Evolutionary conservation across 2,888 invertebrate species (phyloP), one percentile per base, ranked within the genome.

Genomic region (Adineta ricciae): DNA sequence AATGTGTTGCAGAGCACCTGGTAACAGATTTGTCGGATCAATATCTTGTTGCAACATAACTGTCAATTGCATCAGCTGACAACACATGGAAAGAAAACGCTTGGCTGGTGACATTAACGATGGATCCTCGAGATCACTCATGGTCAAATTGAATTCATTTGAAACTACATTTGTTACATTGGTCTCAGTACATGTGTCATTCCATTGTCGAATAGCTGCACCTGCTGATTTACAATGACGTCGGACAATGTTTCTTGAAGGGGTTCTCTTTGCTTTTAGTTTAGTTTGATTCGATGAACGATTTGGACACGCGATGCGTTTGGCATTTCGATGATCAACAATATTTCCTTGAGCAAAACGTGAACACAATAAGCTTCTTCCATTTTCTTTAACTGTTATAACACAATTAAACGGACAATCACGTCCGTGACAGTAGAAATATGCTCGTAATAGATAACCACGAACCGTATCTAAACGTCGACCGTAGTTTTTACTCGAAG

Each of bases 221-320:
- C 32, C 16, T 64, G 64, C 32, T 19, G 64, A 32, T 64, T 64
- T 27, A 64, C 16, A 27, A 36, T 19, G 19, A 64, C 27, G 64
- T 64, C 27, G 27, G 27, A 19, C 1, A 16, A 32, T 32, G 32
- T 64, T 64, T 19, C 32, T 32, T 14, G 64, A 32, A 64, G 16
- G 14, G 5, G 32, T 14, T 64, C 8, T 32, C 16, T 27, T 64
- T 32, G 27, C 32, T 16, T 32, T 32, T 14, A 7, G 16, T 16
- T 32, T 32, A 16, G 64, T 7, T 64, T 64, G 27, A 64, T 64
- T 27, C 32, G 32, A 36, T 32, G 78, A 38, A 41, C 78, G 78
- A 78, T 78, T 78, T 78, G 78, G 78, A 36, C 78, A 8, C n/a
- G 41, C 41, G n/a, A 78, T 41, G 41, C 78, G 78, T 78, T 78